These are phyloP conservation scores for Hyles vespertilio DNA, from an alignment of 1,140 invertebrate genomes.

Conservation along the genomic window DNA sequence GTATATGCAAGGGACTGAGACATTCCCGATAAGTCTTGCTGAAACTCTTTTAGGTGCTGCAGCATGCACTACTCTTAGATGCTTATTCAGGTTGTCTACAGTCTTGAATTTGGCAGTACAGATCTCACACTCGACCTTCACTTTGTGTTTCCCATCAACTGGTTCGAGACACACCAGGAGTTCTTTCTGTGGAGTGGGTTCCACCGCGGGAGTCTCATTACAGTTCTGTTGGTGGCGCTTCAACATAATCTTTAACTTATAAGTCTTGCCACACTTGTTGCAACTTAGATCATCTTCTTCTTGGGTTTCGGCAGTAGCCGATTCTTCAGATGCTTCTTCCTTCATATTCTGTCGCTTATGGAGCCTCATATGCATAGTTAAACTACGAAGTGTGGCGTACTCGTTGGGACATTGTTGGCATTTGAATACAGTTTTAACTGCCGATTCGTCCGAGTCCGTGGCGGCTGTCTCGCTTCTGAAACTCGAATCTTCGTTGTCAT, in stretches of 20 bases:
- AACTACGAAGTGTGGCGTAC: conserved; percentile 37
- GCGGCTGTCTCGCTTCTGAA: conserved; percentile 35
- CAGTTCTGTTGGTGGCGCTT: conserved; percentile 46
- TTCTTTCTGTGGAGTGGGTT: conserved; percentile 29
- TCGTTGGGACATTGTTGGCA: conserved; percentile 54
- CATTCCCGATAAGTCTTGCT: conserved; percentile 17
- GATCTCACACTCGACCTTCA: conserved; percentile 39
- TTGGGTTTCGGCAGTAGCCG: conserved; percentile 24
- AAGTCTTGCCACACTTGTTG: conserved; percentile 60
- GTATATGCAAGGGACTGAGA: conserved; percentile 49
- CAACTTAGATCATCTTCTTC: conserved; percentile 54
- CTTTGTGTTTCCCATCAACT: conserved; percentile 30
- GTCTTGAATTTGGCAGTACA: conserved; percentile 52
- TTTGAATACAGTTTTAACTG: conserved; percentile 33
- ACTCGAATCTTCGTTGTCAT: conserved; percentile 43
- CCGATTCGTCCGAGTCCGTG: conserved; percentile 57
- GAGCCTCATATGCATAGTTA: conserved; percentile 36
- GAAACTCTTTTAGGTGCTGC: conserved; percentile 40
- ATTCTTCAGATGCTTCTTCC: conserved; percentile 16
- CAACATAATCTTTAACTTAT: conserved; percentile 66
- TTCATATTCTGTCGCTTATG: conserved; percentile 23
- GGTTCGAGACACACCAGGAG: conserved; percentile 50
- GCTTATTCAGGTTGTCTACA: conserved; percentile 49
- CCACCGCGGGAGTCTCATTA: conserved; percentile 18
- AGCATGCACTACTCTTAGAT: conserved; percentile 55